Evolutionary conservation across 1,140 invertebrate genomes (phyloP).

Genomic region (Leguminivora glycinivorella): DNA sequence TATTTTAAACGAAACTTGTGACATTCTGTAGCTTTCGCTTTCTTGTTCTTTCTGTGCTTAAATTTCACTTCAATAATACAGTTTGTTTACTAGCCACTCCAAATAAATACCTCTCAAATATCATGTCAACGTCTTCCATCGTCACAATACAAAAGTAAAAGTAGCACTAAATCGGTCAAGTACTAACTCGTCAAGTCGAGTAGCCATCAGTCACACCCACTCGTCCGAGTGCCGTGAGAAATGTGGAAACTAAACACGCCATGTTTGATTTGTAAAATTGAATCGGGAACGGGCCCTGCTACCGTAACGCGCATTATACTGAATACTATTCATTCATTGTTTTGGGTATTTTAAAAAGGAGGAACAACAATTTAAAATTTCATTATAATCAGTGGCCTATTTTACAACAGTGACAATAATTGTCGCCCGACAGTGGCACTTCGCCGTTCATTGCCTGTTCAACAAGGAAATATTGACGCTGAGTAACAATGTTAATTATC

Average conservation of each 20-base stretch:
- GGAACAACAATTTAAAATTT: too few species aligned
- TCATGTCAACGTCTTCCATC: background rate
- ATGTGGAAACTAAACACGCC: constrained; percentile 1
- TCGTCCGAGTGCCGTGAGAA: constrained; percentile 1
- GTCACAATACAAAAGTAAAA: constrained; percentile 8
- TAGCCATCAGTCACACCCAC: constrained; percentile 16
- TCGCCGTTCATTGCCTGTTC: too few species aligned
- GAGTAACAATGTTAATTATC: too few species aligned
- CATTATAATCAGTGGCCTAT: too few species aligned
- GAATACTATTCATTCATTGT: too few species aligned
- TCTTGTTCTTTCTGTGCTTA: background rate
- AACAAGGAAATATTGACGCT: too few species aligned
- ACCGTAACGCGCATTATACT: constrained; percentile 1
- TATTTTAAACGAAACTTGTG: too few species aligned
- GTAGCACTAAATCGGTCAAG: constrained; percentile 14
- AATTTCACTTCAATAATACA: background rate
- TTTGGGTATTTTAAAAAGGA: too few species aligned
- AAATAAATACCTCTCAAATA: background rate
- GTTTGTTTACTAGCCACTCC: background rate
- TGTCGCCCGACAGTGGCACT: too few species aligned
- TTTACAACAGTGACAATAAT: too few species aligned
- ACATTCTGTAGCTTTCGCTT: too few species aligned
- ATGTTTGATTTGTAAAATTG: background rate
- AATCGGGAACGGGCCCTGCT: background rate
- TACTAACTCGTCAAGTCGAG: constrained; percentile 14